Evolutionary conservation across 2,888 invertebrate genomes (phyloP).

Genomic region (Strigamia maritima): DNA sequence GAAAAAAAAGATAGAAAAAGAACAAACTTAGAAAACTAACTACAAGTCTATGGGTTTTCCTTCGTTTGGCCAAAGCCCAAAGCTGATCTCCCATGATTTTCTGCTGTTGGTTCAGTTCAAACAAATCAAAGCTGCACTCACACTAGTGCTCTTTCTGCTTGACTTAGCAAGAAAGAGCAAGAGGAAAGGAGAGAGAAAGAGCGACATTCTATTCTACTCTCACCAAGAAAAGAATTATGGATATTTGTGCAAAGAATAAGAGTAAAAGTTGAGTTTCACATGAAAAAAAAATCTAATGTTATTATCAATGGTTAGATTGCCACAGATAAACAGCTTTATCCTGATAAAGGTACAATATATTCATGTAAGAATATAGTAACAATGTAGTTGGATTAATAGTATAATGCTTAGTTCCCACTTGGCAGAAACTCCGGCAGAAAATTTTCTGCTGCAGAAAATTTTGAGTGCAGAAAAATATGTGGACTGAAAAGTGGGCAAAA

Average conservation of each 20-base stretch:
- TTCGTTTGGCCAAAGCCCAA: constrained; percentile 27
- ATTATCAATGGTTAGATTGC: neutral
- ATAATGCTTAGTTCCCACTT: too few relatives aligned
- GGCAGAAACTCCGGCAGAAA: too few relatives aligned
- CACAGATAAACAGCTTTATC: neutral
- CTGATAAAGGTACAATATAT: neutral
- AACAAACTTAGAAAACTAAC: constrained; percentile 5
- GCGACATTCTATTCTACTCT: neutral
- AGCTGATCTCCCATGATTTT: constrained; percentile 29
- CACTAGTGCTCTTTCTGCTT: constrained; percentile 29
- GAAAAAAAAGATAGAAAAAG: neutral
- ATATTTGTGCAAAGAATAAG: constrained; percentile 29
- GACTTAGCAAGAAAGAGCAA: constrained; percentile 21
- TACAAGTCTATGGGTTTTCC: constrained; percentile 18
- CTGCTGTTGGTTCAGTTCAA: constrained; percentile 27
- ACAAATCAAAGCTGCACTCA: constrained; percentile 29
- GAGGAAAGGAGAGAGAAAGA: neutral
- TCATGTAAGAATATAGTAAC: too few relatives aligned
- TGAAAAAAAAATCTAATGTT: neutral
- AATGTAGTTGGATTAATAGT: too few relatives aligned
- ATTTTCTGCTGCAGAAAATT: too few relatives aligned
- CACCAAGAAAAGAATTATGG: constrained; percentile 20
- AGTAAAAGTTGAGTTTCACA: neutral
- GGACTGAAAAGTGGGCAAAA: too few relatives aligned
- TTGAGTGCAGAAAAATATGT: too few relatives aligned